phyloP scores from a whole-genome alignment of 2,888 invertebrate genomes.

The Escarpia spicata region DNA sequence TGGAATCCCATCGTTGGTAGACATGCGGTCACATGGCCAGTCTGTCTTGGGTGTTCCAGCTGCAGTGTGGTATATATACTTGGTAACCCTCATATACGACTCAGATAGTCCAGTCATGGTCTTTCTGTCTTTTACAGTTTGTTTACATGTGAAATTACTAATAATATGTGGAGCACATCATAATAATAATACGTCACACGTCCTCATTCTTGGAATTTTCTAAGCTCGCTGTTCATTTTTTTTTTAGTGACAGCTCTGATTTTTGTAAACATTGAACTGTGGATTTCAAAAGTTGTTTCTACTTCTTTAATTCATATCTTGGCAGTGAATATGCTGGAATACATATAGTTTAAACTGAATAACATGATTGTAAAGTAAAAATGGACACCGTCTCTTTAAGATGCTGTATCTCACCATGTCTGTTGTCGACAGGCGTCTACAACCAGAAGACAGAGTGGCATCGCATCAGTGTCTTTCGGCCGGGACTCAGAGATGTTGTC shows the following conservation, averaged over 20 bases:
- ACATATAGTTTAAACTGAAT: too few relatives aligned
- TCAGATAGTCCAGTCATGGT: too few relatives aligned
- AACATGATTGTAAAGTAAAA: too few relatives aligned
- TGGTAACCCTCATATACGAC: neutral
- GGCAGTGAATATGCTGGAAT: too few relatives aligned
- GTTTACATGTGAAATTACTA: neutral
- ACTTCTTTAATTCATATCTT: too few relatives aligned
- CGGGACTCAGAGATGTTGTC: conserved; percentile 81
- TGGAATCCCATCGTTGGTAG: too few relatives aligned
- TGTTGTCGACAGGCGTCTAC: conserved; percentile 39
- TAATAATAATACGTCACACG: neutral
- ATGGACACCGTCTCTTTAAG: neutral
- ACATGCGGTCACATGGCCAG: too few relatives aligned
- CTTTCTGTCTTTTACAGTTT: neutral
- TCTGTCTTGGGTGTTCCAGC: too few relatives aligned
- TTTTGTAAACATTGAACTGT: too few relatives aligned
- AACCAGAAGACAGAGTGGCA: conserved; percentile 91
- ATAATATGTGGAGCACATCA: neutral
- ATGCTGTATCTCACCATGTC: neutral
- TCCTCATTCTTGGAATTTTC: neutral
- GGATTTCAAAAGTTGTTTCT: too few relatives aligned
- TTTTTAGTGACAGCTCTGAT: too few relatives aligned
- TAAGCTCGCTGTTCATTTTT: too few relatives aligned
- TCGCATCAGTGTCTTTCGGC: conserved; percentile 85
- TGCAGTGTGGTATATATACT: neutral